phyloP scores from a whole-genome alignment of 1,140 invertebrate genomes.

The Cyrtorhinus lividipennis region DNA sequence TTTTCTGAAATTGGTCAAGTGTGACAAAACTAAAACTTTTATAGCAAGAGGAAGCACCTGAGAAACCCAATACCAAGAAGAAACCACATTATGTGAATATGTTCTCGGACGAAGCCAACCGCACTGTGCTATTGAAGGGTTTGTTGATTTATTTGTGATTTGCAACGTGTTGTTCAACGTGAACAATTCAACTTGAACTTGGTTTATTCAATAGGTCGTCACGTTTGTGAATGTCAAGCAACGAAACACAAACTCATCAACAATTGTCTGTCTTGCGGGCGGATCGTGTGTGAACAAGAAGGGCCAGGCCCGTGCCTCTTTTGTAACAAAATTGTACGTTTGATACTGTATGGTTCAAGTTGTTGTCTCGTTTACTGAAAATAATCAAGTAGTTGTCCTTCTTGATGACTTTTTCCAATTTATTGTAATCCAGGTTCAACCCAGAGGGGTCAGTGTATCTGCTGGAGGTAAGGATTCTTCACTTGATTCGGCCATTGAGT shows the following conservation, averaged over 20 bases:
- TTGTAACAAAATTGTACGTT: constrained; percentile 65
- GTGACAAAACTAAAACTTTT: constrained; percentile 28
- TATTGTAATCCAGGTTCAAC: constrained; percentile 47
- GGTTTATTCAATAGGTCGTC: constrained; percentile 47
- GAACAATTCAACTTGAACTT: background rate
- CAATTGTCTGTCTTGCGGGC: constrained; percentile 87
- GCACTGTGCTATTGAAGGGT: constrained; percentile 49
- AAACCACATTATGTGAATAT: constrained; percentile 61
- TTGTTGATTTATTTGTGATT: background rate
- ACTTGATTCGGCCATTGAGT: constrained; percentile 55
- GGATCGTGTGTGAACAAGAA: constrained; percentile 91
- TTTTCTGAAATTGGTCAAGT: constrained; percentile 32
- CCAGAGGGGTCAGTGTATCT: constrained; percentile 44
- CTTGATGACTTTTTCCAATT: background rate
- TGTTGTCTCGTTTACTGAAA: background rate
- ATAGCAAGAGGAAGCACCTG: constrained; percentile 13
- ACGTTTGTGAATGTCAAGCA: constrained; percentile 84
- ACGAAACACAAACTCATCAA: constrained; percentile 77
- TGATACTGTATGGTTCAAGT: no score
- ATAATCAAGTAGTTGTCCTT: no score
- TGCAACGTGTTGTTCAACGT: background rate
- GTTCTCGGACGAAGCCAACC: constrained; percentile 44
- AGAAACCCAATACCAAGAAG: constrained; percentile 38
- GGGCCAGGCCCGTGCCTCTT: constrained; percentile 90
- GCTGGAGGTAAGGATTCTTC: constrained; percentile 50